Conservation (phyloP, 2,113 vertebrate genomes). For the Zingel zingel region DNA sequence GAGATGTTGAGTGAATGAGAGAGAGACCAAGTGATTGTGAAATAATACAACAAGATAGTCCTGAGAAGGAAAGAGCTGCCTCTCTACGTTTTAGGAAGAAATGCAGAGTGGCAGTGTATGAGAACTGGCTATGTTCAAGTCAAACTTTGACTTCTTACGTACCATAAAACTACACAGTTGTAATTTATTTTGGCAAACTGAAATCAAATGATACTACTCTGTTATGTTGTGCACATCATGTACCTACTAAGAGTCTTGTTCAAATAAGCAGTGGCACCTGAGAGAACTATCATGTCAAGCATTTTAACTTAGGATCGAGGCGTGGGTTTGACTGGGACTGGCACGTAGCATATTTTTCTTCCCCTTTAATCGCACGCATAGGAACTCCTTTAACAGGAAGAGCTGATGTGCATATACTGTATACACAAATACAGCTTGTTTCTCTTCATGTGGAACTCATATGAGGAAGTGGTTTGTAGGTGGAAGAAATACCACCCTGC, state of each 20-base stretch:
- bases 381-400: background rate
- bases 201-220: background rate
- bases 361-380: background rate
- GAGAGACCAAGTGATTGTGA: conserved; percentile 25
- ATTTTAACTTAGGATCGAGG: background rate
- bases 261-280: conserved; percentile 35
- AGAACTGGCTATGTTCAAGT: background rate
- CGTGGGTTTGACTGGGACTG: conserved; percentile 13
- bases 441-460: background rate
- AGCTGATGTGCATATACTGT: background rate
- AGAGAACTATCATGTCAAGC: background rate
- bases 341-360: conserved; percentile 5
- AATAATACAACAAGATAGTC: conserved; percentile 9
- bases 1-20: conserved; percentile 27
- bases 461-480: conserved; percentile 38
- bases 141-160: background rate
- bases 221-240: background rate
- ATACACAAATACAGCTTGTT: background rate
- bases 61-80: background rate
- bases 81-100: background rate
- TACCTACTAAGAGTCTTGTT: background rate
- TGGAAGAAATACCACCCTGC: background rate
- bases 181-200: background rate
- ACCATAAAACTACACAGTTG: background rate
- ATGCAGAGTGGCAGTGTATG: background rate